Conservation (phyloP, 1,140 invertebrate species). For the Heliconius hermathena region DNA sequence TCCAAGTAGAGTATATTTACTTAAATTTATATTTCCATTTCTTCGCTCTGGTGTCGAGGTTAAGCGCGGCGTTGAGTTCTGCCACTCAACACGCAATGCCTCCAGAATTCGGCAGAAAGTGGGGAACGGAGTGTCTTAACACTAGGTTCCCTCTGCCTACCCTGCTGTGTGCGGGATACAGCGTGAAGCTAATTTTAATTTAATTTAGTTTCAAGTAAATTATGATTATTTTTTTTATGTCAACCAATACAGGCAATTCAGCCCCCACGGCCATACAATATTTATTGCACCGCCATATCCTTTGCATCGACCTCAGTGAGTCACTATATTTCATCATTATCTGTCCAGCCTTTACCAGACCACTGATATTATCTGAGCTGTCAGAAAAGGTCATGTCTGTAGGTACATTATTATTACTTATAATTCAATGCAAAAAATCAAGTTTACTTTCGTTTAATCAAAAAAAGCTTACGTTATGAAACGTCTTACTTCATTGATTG, state of each 20-base stretch:
- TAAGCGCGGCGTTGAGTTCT: no score
- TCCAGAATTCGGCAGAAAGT: no score
- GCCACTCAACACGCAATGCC: no score
- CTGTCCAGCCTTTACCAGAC: conserved; percentile 39
- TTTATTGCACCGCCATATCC: conserved; percentile 39
- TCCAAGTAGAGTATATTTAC: no score
- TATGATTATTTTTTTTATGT: not conserved
- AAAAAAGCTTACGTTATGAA: not conserved
- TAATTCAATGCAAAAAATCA: not conserved
- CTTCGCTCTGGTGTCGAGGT: no score
- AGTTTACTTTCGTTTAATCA: not conserved
- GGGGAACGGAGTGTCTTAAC: no score
- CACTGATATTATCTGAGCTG: conserved; percentile 32
- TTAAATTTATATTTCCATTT: no score
- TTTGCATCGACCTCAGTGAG: conserved; percentile 45
- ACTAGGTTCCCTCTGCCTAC: no score
- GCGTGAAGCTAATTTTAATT: no score
- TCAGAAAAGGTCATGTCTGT: conserved; percentile 31
- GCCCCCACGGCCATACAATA: conserved; percentile 38
- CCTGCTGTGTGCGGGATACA: no score
- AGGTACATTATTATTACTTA: not conserved
- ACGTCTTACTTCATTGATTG: not conserved
- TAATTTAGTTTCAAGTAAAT: conserved; percentile 16
- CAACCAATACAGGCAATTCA: conserved; percentile 28
- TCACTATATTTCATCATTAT: conserved; percentile 48